These are phyloP conservation scores for Hypotaenidia philippensis DNA, from an alignment of 2,797 vertebrate genomes.

Conservation along the genomic window DNA sequence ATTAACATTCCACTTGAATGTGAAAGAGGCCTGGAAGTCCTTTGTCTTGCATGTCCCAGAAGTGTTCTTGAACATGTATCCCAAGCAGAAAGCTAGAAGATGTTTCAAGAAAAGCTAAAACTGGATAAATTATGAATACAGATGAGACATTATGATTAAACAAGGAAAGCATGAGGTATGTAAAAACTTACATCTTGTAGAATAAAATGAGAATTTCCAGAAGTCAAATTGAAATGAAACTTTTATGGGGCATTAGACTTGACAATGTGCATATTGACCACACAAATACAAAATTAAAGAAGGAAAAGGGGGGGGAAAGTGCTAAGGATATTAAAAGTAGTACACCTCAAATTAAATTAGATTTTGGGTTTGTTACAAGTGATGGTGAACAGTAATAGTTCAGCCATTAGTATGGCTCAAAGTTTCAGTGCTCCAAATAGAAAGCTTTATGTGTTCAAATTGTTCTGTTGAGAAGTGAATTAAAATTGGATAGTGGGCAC, in stretches of 20 bases:
- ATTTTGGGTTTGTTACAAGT: rapidly evolving
- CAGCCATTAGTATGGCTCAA: not conserved
- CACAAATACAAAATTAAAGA: not conserved
- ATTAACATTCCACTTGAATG: not conserved
- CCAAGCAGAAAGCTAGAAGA: not conserved
- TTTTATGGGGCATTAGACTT: not conserved
- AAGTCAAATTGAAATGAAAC: not conserved
- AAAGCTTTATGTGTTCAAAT: not conserved
- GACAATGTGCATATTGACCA: not conserved
- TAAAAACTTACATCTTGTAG: not conserved
- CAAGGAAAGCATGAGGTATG: not conserved
- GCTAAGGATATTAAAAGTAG: not conserved
- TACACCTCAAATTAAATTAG: not conserved
- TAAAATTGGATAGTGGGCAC: not conserved
- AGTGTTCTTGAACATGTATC: not conserved
- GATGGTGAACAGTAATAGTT: not conserved
- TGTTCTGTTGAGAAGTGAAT: not conserved
- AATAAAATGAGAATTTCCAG: not conserved
- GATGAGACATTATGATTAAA: not conserved
- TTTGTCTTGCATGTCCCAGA: not conserved
- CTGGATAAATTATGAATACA: not conserved
- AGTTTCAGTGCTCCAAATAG: not conserved
- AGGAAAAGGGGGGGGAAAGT: not conserved
- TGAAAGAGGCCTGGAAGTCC: not conserved
- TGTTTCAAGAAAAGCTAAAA: not conserved